Conservation (phyloP, 2,113 vertebrate genomes). For the Dolichotis patagonum region DNA sequence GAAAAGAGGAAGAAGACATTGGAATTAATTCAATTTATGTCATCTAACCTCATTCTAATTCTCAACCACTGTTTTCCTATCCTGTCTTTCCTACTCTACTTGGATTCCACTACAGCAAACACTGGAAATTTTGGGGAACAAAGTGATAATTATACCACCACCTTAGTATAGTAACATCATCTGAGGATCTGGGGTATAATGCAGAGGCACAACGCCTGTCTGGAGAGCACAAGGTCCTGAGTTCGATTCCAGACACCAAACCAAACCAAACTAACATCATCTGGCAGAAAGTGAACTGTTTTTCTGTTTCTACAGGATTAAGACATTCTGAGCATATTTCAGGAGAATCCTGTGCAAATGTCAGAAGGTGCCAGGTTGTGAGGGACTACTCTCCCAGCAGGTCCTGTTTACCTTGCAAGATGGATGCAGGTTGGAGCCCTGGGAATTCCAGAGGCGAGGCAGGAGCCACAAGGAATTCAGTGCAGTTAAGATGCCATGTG, state of each 20-base stretch:
- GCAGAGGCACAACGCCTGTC: too few relatives aligned
- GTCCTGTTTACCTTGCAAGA: neutral
- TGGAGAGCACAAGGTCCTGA: too few relatives aligned
- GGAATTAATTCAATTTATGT: neutral
- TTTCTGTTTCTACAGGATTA: neutral
- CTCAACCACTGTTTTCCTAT: too few relatives aligned
- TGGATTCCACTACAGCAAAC: neutral
- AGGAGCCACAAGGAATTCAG: neutral
- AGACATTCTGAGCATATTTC: neutral
- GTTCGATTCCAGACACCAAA: too few relatives aligned
- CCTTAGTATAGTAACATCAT: too few relatives aligned
- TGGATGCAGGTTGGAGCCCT: too few relatives aligned
- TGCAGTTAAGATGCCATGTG: neutral
- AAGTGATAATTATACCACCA: rapidly evolving
- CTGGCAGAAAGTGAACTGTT: neutral
- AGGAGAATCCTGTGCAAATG: neutral
- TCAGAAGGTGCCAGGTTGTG: rapidly evolving
- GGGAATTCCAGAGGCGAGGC: neutral
- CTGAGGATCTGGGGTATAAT: too few relatives aligned
- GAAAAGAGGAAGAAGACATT: neutral
- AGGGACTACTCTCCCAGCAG: neutral
- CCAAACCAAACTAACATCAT: too few relatives aligned
- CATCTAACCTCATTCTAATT: neutral
- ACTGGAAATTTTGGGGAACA: neutral
- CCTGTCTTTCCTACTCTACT: neutral